These are phyloP conservation scores for Dynastes maya DNA, from an alignment of 2,888 invertebrate species.

Conservation along the genomic window DNA sequence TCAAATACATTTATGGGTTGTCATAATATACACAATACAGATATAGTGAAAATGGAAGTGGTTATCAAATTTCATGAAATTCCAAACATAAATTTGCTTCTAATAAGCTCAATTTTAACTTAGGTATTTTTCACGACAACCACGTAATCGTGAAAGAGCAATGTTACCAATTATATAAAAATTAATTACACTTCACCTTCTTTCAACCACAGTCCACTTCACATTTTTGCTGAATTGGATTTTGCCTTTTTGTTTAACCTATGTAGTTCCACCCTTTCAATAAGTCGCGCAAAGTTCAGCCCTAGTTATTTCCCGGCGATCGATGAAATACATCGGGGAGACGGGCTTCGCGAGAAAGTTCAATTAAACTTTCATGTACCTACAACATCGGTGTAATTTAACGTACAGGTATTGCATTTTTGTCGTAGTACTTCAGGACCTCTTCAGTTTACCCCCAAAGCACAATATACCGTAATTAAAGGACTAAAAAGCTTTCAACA, in stretches of 20 bases:
- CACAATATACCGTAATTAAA: slow-evolving; percentile 53
- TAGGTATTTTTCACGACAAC: no score
- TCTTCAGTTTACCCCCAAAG: slow-evolving; percentile 48
- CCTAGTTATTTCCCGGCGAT: background rate
- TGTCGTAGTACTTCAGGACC: slow-evolving; percentile 39
- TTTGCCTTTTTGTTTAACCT: slow-evolving; percentile 1
- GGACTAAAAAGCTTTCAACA: slow-evolving; percentile 52
- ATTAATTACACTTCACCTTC: slow-evolving; percentile 3
- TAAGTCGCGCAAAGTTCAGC: slow-evolving; percentile 10
- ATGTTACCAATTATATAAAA: background rate
- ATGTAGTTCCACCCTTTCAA: slow-evolving; percentile 5
- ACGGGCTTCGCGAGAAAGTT: slow-evolving; percentile 21
- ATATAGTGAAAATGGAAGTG: no score
- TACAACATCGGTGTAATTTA: slow-evolving; percentile 34
- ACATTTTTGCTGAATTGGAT: slow-evolving; percentile 11
- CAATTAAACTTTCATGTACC: slow-evolving; percentile 40
- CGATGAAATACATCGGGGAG: slow-evolving; percentile 21
- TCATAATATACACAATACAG: no score
- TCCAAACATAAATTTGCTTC: no score
- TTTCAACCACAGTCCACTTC: background rate
- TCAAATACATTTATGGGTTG: no score
- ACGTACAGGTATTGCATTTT: slow-evolving; percentile 46
- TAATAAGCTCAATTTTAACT: no score
- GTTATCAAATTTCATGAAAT: no score
- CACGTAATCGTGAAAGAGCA: background rate